Conservation (phyloP, 2,888 invertebrate species). For the Colletes collaris region DNA sequence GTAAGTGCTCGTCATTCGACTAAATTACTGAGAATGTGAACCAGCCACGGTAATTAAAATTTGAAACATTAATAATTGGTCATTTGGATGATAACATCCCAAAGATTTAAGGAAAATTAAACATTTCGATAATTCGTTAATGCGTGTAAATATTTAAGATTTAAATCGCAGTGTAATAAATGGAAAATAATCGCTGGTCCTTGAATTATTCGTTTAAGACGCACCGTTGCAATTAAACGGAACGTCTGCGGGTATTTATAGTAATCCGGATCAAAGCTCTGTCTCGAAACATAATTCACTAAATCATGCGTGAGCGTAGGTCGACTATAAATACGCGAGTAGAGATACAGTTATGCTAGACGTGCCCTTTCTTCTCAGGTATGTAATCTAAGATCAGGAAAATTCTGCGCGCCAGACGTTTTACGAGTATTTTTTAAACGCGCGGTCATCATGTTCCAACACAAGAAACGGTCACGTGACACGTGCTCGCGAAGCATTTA, state of each 20-base stretch:
- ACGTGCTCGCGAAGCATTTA: slow-evolving; percentile 17
- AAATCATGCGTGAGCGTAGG: slow-evolving; percentile 11
- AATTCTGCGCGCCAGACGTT: slow-evolving; percentile 15
- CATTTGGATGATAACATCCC: too few relatives aligned
- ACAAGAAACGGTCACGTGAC: slow-evolving; percentile 20
- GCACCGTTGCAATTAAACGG: slow-evolving; percentile 13
- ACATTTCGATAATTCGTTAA: too few relatives aligned
- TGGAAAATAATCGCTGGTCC: too few relatives aligned
- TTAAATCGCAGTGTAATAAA: too few relatives aligned
- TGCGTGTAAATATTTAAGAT: too few relatives aligned
- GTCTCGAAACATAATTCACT: slow-evolving; percentile 21
- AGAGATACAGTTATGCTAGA: slow-evolving; percentile 9
- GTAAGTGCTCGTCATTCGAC: too few relatives aligned
- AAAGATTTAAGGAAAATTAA: too few relatives aligned
- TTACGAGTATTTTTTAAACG: slow-evolving; percentile 30
- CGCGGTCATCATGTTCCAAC: slow-evolving; percentile 39
- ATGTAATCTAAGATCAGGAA: slow-evolving; percentile 11
- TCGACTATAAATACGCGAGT: slow-evolving; percentile 21
- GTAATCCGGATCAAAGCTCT: slow-evolving; percentile 18
- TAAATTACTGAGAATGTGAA: too few relatives aligned
- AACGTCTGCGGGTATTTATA: slow-evolving; percentile 14
- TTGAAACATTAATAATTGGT: too few relatives aligned
- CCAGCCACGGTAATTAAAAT: too few relatives aligned
- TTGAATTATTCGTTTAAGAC: background rate
- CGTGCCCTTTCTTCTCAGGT: slow-evolving; percentile 5